A percentile compares a stretch with the other conserved stretches of the same genome.
These are phyloP conservation scores for Plectrocnemia conspersa DNA, from an alignment of 1,140 invertebrate genomes.

Conservation along the genomic window DNA sequence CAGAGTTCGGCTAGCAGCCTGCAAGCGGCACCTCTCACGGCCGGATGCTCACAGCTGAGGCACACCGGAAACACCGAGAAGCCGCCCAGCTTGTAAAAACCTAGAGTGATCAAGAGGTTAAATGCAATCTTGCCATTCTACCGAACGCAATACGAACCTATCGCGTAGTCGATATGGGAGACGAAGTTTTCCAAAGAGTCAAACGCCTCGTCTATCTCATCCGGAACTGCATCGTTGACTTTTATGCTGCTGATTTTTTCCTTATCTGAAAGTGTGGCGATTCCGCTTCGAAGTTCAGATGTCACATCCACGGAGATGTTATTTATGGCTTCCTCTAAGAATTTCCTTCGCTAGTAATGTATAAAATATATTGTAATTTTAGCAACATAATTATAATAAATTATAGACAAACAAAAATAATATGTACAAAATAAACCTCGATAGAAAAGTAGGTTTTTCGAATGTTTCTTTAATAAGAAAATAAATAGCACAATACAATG, in stretches of 20 bases:
- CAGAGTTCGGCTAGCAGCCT: slow-evolving; percentile 66
- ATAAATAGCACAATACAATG: too few relatives aligned
- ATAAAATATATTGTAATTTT: too few relatives aligned
- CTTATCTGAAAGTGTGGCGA: slow-evolving; percentile 53
- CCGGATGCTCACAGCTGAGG: slow-evolving; percentile 56
- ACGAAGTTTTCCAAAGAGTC: slow-evolving; percentile 60
- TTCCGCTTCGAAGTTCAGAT: slow-evolving; percentile 57
- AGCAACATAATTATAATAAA: too few relatives aligned
- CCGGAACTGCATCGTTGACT: slow-evolving; percentile 48
- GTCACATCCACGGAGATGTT: slow-evolving; percentile 63
- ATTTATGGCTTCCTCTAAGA: slow-evolving; percentile 63
- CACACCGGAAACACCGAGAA: slow-evolving; percentile 64
- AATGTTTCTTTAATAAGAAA: too few relatives aligned
- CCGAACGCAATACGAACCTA: slow-evolving; percentile 51
- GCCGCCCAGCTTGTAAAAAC: slow-evolving; percentile 78
- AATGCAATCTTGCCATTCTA: background rate
- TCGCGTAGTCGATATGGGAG: slow-evolving; percentile 68
- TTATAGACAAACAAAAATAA: too few relatives aligned
- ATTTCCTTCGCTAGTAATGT: slow-evolving; percentile 59
- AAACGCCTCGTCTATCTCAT: slow-evolving; percentile 54
- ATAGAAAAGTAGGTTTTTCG: too few relatives aligned
- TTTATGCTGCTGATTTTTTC: slow-evolving; percentile 48
- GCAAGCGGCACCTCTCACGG: slow-evolving; percentile 59
- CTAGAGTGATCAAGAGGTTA: slow-evolving; percentile 43
- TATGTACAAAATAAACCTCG: too few relatives aligned